Conservation (phyloP, 2,797 vertebrate genomes). For the Heteromormyrus szaboi region DNA sequence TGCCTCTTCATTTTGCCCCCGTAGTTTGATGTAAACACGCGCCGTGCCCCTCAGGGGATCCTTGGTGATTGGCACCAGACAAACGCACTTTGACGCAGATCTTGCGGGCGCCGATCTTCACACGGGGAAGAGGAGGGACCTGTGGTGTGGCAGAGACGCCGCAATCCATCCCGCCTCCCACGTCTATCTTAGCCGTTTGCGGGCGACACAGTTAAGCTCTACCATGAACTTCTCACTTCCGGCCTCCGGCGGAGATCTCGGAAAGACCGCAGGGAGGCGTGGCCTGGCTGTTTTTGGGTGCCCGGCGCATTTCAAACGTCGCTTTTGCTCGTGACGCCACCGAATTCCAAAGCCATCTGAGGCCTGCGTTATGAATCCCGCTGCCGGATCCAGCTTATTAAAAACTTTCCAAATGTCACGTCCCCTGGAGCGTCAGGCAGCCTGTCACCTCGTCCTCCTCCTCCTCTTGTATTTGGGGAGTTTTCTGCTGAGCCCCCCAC, state of each 20-base stretch:
- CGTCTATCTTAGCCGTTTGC: neutral
- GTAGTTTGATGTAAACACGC: neutral
- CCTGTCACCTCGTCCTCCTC: neutral
- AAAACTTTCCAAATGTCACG: constrained; percentile 18
- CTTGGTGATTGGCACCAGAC: neutral
- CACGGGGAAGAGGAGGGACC: neutral
- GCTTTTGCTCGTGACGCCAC: neutral
- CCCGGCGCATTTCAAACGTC: neutral
- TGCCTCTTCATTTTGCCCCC: neutral
- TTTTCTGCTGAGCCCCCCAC: neutral
- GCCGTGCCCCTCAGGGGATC: neutral
- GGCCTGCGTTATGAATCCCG: neutral
- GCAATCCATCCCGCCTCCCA: neutral
- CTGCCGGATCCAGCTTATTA: constrained; percentile 4
- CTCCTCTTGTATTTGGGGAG: neutral
- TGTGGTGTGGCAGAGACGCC: neutral
- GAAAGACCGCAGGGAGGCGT: neutral
- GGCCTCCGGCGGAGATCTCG: no score
- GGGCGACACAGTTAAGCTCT: neutral
- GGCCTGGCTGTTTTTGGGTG: neutral
- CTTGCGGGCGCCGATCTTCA: neutral
- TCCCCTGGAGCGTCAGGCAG: neutral
- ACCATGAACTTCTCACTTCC: neutral
- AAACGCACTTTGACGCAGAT: neutral
- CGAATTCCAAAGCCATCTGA: neutral